phyloP scores from a whole-genome alignment of 2,797 vertebrate genomes.

The Notolabrus celidotus region DNA sequence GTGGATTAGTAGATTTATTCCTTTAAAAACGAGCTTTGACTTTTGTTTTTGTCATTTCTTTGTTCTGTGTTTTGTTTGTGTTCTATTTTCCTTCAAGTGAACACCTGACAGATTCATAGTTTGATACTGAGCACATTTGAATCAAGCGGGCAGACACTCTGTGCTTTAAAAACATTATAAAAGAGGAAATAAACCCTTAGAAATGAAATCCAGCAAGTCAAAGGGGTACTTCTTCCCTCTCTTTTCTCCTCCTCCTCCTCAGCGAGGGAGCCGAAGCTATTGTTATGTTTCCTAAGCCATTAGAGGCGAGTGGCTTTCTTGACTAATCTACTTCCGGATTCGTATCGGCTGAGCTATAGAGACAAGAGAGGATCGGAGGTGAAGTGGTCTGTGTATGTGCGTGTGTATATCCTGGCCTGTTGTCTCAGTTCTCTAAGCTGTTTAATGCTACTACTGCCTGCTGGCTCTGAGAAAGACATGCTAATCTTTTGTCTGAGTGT shows the following conservation, averaged over 20 bases:
- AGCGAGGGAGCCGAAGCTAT: conserved; percentile 9
- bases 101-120: too few relatives aligned
- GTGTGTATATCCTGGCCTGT: conserved; percentile 19
- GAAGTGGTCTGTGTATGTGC: conserved; percentile 26
- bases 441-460: conserved; percentile 32
- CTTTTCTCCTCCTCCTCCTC: background rate
- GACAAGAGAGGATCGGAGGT: conserved; percentile 27
- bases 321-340: conserved; percentile 59
- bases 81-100: too few relatives aligned
- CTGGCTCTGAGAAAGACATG: conserved; percentile 28
- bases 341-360: conserved; percentile 24
- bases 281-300: conserved; percentile 29
- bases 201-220: background rate
- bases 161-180: too few relatives aligned
- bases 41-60: too few relatives aligned
- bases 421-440: conserved; percentile 48
- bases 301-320: conserved; percentile 35
- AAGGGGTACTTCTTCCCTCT: background rate
- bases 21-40: too few relatives aligned
- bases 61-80: too few relatives aligned
- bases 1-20: too few relatives aligned
- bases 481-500: conserved; percentile 52
- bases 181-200: too few relatives aligned
- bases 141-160: too few relatives aligned
- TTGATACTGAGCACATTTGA: too few relatives aligned